A percentile compares a stretch with the other conserved stretches of the same genome.
Conservation (phyloP, 2,888 invertebrate species). For the Xestia rhomboidea region DNA sequence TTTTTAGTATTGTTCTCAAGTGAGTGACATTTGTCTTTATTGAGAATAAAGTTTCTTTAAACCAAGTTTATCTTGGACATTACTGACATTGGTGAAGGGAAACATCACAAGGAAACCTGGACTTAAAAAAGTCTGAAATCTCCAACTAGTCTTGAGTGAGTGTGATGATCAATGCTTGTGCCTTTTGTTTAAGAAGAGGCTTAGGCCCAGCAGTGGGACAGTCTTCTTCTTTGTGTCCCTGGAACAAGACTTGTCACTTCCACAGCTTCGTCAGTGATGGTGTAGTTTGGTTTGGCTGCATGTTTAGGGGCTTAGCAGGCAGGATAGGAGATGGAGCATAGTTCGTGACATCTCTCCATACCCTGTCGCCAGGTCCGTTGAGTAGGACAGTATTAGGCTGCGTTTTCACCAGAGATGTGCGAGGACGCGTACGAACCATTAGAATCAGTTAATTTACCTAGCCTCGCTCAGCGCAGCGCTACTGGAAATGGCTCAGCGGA, state of each 20-base stretch:
- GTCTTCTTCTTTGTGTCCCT: background rate
- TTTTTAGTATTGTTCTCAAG: too few relatives aligned
- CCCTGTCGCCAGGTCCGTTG: background rate
- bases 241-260: background rate
- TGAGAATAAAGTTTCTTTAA: too few relatives aligned
- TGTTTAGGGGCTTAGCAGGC: background rate
- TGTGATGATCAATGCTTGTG: background rate
- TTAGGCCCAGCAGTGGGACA: background rate
- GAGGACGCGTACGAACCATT: too few relatives aligned
- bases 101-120: background rate
- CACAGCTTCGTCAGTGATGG: background rate
- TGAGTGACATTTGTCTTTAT: too few relatives aligned
- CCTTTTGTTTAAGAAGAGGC: background rate
- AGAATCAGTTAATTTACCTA: too few relatives aligned
- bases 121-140: background rate
- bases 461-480: too few relatives aligned
- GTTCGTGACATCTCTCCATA: background rate
- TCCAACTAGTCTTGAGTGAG: background rate
- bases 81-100: background rate
- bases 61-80: background rate
- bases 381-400: background rate
- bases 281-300: background rate
- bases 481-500: too few relatives aligned
- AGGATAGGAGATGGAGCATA: background rate
- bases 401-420: too few relatives aligned